A percentile compares a stretch with the other conserved stretches of the same genome.
These are phyloP conservation scores for Poeciliopsis prolifica DNA, from an alignment of 2,113 vertebrate species.

Conservation along the genomic window DNA sequence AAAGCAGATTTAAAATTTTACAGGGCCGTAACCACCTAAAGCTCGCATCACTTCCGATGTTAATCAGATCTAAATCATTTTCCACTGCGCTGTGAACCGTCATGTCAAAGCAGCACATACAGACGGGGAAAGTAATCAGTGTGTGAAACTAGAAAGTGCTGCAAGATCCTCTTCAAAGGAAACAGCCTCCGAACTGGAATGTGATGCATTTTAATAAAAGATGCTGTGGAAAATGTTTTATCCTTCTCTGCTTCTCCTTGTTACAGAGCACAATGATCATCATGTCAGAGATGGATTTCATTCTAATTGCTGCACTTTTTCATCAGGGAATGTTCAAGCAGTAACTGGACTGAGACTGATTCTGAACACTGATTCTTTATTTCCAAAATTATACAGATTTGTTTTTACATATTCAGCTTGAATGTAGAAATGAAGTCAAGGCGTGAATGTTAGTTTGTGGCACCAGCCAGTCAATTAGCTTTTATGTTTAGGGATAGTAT, in stretches of 20 bases:
- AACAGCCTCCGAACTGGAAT: not conserved
- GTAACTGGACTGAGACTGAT: not conserved
- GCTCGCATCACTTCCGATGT: not conserved
- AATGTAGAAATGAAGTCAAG: not conserved
- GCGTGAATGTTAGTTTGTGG: not conserved
- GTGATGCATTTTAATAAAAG: constrained; percentile 9
- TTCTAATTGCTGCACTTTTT: constrained; percentile 2
- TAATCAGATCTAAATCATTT: constrained; percentile 4
- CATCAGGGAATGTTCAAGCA: not conserved
- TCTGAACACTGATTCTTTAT: not conserved
- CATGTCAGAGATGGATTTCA: not conserved
- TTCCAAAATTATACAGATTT: not conserved
- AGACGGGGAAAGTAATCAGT: not conserved
- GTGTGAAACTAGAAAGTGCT: constrained; percentile 6
- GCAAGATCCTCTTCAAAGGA: constrained; percentile 6
- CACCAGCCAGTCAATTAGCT: not conserved
- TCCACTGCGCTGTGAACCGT: not conserved
- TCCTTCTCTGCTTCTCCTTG: not conserved
- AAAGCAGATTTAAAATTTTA: not conserved
- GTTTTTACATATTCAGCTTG: not conserved
- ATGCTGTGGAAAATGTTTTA: not conserved
- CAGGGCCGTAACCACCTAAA: not conserved
- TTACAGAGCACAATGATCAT: constrained; percentile 1
- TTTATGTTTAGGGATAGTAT: not conserved
- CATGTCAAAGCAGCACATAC: constrained; percentile 1